Evolutionary conservation across 2,888 invertebrate genomes (phyloP).

Genomic region (Sylvicola fuscatus): DNA sequence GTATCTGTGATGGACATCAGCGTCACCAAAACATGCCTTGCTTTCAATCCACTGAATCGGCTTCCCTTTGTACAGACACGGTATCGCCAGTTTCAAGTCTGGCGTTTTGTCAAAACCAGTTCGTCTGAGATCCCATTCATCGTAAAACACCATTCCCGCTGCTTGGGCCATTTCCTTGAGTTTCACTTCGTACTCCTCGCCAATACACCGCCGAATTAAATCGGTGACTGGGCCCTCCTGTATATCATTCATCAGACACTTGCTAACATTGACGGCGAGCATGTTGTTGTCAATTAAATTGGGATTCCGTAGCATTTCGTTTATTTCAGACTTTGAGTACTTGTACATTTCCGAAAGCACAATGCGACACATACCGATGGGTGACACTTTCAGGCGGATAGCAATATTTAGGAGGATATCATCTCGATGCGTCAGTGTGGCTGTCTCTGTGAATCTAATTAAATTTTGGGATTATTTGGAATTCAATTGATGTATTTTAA

Average conservation of each 20-base stretch:
- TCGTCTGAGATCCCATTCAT: conserved; percentile 59
- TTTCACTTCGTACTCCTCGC: conserved; percentile 68
- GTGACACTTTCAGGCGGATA: conserved; percentile 13
- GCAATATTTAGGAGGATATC: conserved; percentile 16
- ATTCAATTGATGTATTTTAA: background rate
- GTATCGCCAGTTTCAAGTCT: conserved; percentile 76
- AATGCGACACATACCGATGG: conserved; percentile 16
- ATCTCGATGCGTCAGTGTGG: too few species aligned
- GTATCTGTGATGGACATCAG: conserved; percentile 58
- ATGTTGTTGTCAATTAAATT: conserved; percentile 16
- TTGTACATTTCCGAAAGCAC: conserved; percentile 17
- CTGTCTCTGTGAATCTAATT: background rate
- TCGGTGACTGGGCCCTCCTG: conserved; percentile 68
- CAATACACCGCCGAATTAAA: conserved; percentile 54
- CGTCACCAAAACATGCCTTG: conserved; percentile 85
- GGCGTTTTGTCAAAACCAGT: conserved; percentile 91
- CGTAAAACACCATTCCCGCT: conserved; percentile 38
- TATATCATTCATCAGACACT: conserved; percentile 65
- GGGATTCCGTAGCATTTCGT: conserved; percentile 17
- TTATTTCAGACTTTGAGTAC: conserved; percentile 13
- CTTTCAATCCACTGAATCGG: conserved; percentile 93
- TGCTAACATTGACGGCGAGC: conserved; percentile 18
- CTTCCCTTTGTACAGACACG: conserved; percentile 64
- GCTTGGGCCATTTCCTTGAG: conserved; percentile 22
- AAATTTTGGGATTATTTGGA: background rate